Conservation (phyloP, 2,113 vertebrate species). For the Acanthisitta chloris region DNA sequence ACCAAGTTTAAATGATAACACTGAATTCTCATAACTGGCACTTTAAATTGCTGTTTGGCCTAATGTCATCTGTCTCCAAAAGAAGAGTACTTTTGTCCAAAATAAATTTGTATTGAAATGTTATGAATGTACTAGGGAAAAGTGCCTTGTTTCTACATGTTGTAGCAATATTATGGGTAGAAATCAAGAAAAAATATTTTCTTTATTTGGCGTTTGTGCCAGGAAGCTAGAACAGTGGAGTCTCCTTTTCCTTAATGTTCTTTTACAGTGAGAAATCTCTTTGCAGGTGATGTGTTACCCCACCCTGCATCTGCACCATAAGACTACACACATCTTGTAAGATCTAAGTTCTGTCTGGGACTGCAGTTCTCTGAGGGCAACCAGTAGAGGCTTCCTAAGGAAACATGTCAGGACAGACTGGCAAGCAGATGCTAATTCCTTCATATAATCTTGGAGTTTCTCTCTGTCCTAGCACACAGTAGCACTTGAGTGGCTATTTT, state of each 20-base stretch:
- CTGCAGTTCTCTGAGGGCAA: neutral
- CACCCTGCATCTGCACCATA: neutral
- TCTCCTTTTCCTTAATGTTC: neutral
- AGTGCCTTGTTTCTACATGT: neutral
- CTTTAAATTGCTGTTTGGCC: neutral
- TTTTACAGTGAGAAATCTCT: neutral
- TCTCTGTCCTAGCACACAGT: neutral
- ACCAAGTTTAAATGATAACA: neutral
- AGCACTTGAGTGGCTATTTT: neutral
- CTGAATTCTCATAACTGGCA: neutral
- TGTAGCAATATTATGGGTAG: neutral
- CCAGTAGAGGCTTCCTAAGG: neutral
- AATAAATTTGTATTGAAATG: neutral
- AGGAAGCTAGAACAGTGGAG: neutral
- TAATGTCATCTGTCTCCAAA: neutral
- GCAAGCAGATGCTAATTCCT: neutral
- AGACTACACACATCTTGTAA: neutral
- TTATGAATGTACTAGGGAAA: neutral
- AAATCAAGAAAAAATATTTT: neutral
- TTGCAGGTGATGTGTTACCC: neutral
- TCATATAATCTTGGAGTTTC: neutral
- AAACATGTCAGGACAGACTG: neutral
- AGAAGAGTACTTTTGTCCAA: neutral
- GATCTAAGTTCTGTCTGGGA: neutral
- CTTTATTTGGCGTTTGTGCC: neutral